A percentile compares a stretch with the other conserved stretches of the same genome.
Evolutionary conservation across 2,888 invertebrate species (phyloP).

Genomic region (Argyresthia albistria): DNA sequence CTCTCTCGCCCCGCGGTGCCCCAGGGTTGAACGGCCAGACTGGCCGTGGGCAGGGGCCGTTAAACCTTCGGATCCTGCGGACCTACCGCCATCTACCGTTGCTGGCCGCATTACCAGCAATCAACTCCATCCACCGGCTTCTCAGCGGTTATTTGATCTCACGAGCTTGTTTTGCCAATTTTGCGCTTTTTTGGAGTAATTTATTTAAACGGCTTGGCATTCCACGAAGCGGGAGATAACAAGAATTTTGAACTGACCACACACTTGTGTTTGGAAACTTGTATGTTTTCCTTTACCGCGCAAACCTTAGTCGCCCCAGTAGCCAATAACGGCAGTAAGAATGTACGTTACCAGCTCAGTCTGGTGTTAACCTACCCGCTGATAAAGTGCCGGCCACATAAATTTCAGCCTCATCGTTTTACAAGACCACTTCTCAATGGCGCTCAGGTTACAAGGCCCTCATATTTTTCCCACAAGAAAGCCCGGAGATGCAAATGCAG

Average conservation of each 20-base stretch:
- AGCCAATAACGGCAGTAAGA: too few species aligned
- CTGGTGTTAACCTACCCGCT: background rate
- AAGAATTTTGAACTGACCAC: too few species aligned
- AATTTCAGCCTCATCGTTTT: background rate
- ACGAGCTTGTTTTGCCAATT: too few species aligned
- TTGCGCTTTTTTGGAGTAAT: too few species aligned
- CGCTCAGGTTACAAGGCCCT: too few species aligned
- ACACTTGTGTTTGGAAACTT: too few species aligned
- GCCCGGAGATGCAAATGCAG: conserved; percentile 29
- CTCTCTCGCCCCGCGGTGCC: conserved; percentile 30
- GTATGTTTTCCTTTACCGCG: too few species aligned
- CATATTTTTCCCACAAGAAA: background rate
- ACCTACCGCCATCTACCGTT: conserved; percentile 8
- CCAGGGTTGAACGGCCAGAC: conserved; percentile 71
- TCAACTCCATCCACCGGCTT: background rate
- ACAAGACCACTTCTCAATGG: background rate
- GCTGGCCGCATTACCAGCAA: background rate
- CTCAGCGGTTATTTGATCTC: background rate
- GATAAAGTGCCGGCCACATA: background rate
- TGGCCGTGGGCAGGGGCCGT: conserved; percentile 51
- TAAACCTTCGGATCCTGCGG: conserved; percentile 50
- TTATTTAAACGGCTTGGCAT: too few species aligned
- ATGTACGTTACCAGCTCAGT: too few species aligned
- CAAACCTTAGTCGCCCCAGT: too few species aligned
- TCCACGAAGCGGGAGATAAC: too few species aligned